phyloP scores from a whole-genome alignment of 2,888 invertebrate genomes.

The Hypsopygia costalis region DNA sequence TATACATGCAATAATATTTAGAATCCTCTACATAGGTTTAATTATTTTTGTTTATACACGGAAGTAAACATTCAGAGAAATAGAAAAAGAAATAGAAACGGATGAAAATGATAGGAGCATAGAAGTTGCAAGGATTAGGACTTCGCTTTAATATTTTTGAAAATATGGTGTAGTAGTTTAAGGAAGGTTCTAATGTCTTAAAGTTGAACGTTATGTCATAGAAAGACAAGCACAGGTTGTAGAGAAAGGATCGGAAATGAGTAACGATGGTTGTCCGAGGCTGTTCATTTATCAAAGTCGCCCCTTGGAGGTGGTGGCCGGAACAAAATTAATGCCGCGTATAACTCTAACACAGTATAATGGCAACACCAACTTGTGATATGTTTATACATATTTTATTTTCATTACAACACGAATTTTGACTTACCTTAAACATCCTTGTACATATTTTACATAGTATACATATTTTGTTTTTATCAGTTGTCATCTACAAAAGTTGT shows the following conservation, averaged over 20 bases:
- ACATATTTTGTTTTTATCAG: too few relatives aligned
- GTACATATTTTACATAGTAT: too few relatives aligned
- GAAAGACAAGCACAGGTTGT: slow-evolving; percentile 39
- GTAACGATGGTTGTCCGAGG: slow-evolving; percentile 63
- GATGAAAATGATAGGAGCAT: too few relatives aligned
- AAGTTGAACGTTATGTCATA: slow-evolving; percentile 35
- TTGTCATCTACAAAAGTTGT: too few relatives aligned
- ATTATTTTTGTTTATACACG: background rate
- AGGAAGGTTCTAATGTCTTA: too few relatives aligned
- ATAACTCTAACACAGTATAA: slow-evolving; percentile 25
- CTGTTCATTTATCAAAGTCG: slow-evolving; percentile 73
- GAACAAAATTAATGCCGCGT: slow-evolving; percentile 48
- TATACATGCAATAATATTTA: slow-evolving; percentile 14
- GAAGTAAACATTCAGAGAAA: background rate
- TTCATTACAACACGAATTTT: too few relatives aligned
- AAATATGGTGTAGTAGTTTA: too few relatives aligned
- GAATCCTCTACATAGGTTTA: too few relatives aligned
- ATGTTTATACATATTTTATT: background rate
- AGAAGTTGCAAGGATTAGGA: too few relatives aligned
- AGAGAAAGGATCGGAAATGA: slow-evolving; percentile 64
- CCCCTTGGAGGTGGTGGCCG: slow-evolving; percentile 42
- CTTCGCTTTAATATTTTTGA: too few relatives aligned
- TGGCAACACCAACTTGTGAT: background rate
- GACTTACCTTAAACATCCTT: too few relatives aligned
- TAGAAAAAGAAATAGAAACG: background rate